Evolutionary conservation across 2,888 invertebrate genomes (phyloP).

Genomic region (Trypoxylon attenuatum): DNA sequence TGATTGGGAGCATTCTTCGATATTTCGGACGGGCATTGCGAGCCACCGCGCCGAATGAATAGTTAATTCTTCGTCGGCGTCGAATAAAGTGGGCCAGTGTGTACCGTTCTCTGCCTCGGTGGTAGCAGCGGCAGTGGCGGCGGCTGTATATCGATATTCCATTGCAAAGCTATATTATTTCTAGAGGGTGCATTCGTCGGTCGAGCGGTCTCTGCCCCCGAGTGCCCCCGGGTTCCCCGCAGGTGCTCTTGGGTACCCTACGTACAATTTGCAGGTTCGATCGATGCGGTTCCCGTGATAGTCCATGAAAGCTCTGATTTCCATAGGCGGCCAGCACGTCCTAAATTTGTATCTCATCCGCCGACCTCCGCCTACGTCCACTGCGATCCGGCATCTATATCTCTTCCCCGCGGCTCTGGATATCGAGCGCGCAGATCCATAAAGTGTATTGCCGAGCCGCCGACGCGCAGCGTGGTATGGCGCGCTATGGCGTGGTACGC

Average conservation of each 20-base stretch:
- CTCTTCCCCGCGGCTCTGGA: background rate
- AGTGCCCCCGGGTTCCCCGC: constrained; percentile 1
- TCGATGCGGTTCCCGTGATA: constrained; percentile 39
- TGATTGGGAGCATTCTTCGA: constrained; percentile 27
- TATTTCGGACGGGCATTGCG: constrained; percentile 37
- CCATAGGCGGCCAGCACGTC: constrained; percentile 39
- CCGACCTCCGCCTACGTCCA: background rate
- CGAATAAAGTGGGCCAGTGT: constrained; percentile 58
- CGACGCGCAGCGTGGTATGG: too few relatives aligned
- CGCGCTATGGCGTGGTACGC: too few relatives aligned
- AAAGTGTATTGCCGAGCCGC: constrained; percentile 8
- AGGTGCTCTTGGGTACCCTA: too few relatives aligned
- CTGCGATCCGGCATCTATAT: background rate
- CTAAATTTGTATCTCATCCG: constrained; percentile 43
- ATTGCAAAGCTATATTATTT: constrained; percentile 35
- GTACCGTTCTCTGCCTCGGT: constrained; percentile 23
- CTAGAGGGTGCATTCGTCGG: constrained; percentile 10
- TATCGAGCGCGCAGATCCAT: background rate
- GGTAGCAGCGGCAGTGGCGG: constrained; percentile 1
- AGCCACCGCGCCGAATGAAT: constrained; percentile 31
- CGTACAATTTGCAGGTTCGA: too few relatives aligned
- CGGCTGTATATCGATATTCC: constrained; percentile 39
- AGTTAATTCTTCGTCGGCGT: constrained; percentile 46
- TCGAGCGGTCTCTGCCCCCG: constrained; percentile 11
- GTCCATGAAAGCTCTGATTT: constrained; percentile 55